Conservation (phyloP, 2,113 vertebrate species). For the Nannobrachium achirus region DNA sequence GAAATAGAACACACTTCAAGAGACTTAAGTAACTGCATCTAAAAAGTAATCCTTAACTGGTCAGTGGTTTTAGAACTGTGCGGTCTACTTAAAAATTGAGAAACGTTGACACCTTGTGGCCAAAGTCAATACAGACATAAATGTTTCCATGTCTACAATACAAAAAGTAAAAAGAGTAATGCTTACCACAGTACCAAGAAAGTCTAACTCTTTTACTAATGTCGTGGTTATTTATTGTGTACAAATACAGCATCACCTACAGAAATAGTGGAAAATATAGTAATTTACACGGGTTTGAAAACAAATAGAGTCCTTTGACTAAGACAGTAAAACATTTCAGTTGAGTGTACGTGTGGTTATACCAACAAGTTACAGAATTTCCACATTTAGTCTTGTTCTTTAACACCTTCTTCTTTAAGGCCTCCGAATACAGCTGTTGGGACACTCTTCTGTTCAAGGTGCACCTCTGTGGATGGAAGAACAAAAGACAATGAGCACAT, state of each 20-base stretch:
- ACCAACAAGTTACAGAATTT: not conserved
- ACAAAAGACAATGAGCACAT: conserved; percentile 5
- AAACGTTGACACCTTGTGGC: conserved; percentile 66
- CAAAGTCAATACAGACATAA: conserved; percentile 3
- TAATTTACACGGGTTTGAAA: conserved; percentile 13
- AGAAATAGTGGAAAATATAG: conserved; percentile 12
- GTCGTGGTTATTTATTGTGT: not conserved
- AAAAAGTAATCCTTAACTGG: too few species aligned
- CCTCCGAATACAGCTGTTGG: conserved; percentile 90
- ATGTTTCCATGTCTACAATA: conserved; percentile 1
- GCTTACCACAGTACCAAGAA: not conserved
- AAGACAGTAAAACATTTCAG: conserved; percentile 14
- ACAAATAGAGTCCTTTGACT: not conserved
- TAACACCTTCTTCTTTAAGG: conserved; percentile 77
- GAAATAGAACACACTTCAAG: not conserved
- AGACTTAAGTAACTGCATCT: conserved; percentile 5
- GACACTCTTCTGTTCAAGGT: conserved; percentile 89
- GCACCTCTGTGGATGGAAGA: conserved; percentile 83
- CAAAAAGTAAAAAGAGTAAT: not conserved
- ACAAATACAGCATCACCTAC: not conserved
- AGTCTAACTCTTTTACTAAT: not conserved
- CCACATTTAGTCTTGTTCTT: conserved; percentile 70
- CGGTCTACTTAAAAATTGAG: conserved; percentile 5
- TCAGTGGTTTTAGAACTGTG: not conserved
- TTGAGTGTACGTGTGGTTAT: not conserved